Evolutionary conservation across 1,140 invertebrate genomes (phyloP).

Genomic region (Drosophila malerkotliana): DNA sequence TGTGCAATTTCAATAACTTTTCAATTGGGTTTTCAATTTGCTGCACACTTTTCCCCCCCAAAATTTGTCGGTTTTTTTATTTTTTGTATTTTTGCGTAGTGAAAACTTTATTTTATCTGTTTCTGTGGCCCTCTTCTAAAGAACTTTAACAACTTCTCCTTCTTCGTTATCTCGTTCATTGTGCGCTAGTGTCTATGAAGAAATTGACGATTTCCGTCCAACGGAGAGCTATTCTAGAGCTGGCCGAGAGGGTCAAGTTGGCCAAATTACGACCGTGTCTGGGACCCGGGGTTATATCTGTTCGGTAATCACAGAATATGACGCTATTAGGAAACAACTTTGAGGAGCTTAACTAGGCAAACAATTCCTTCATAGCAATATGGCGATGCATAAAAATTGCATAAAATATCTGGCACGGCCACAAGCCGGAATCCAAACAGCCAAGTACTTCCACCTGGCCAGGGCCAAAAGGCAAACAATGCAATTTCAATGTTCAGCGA

Average conservation of each 20-base stretch:
- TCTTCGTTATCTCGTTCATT: conserved; percentile 39
- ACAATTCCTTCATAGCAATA: conserved; percentile 61
- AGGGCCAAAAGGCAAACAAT: conserved; percentile 78
- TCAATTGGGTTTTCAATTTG: conserved; percentile 82
- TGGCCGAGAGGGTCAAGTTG: conserved; percentile 24
- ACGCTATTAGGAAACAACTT: conserved; percentile 57
- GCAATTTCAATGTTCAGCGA: conserved; percentile 57
- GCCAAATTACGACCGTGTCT: conserved; percentile 42
- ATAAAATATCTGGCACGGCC: conserved; percentile 53
- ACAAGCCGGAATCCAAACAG: conserved; percentile 74
- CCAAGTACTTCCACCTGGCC: conserved; percentile 30
- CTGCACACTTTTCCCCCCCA: conserved; percentile 65
- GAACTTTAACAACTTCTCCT: conserved; percentile 70
- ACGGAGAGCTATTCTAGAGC: conserved; percentile 26
- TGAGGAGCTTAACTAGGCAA: conserved; percentile 70
- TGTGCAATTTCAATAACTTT: conserved; percentile 82
- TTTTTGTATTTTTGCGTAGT: conserved; percentile 16
- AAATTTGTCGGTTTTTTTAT: conserved; percentile 26
- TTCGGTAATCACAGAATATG: conserved; percentile 62
- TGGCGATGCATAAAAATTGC: conserved; percentile 69
- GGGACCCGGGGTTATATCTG: conserved; percentile 8
- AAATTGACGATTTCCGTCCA: conserved; percentile 61
- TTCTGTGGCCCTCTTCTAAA: conserved; percentile 24
- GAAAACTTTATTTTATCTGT: conserved; percentile 69
- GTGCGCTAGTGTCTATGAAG: conserved; percentile 27